Percentiles rank a stretch among this genome's conserved stretches.
These are phyloP conservation scores for Dasypogon diadema DNA, from an alignment of 2,888 invertebrate genomes.

Conservation along the genomic window DNA sequence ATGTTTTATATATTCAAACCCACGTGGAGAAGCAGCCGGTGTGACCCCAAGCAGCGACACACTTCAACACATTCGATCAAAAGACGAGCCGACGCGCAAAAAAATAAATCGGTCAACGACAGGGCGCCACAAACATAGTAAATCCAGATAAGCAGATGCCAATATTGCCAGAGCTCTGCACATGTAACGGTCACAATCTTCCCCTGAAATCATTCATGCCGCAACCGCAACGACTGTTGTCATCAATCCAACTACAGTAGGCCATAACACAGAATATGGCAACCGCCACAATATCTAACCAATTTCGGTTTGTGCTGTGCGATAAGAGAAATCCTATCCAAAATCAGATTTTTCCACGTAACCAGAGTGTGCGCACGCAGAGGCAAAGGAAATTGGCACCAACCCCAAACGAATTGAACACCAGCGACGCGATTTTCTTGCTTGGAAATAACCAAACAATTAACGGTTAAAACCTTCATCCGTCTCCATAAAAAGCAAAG, in stretches of 20 bases:
- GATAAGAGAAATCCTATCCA: background rate
- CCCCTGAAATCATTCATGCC: constrained; percentile 19
- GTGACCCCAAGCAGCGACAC: background rate
- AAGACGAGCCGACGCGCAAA: background rate
- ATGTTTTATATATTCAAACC: background rate
- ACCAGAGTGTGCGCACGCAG: background rate
- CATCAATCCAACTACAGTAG: too few relatives aligned
- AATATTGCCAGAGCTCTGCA: background rate
- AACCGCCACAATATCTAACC: too few relatives aligned
- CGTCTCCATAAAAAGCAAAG: too few relatives aligned
- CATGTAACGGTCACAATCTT: background rate
- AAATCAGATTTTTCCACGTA: background rate
- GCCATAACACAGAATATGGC: too few relatives aligned
- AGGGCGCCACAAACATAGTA: constrained; percentile 16
- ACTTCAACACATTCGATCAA: constrained; percentile 6
- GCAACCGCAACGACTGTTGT: too few relatives aligned
- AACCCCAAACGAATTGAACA: background rate
- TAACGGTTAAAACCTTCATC: constrained; percentile 14
- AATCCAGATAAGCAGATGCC: background rate
- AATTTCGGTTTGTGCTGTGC: too few relatives aligned
- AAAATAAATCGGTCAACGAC: constrained; percentile 22
- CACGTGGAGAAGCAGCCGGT: background rate
- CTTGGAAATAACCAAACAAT: background rate
- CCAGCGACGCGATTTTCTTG: background rate
- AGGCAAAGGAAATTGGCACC: background rate